phyloP scores from a whole-genome alignment of 2,113 vertebrate species.

The Gambusia holbrooki region DNA sequence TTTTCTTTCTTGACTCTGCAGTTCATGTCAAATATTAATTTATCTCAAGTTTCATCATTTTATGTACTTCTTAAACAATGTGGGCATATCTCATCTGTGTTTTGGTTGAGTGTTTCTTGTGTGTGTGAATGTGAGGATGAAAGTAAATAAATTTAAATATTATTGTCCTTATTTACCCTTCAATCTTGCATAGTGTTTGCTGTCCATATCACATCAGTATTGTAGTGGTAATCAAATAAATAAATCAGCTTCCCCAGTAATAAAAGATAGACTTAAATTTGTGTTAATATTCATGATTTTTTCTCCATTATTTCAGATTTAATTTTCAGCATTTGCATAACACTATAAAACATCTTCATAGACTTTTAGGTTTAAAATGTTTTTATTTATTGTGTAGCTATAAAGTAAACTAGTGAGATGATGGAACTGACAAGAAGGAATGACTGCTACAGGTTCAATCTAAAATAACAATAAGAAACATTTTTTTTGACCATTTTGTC shows the following conservation, averaged over 20 bases:
- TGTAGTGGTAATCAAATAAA: background rate
- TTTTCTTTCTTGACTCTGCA: constrained; percentile 8
- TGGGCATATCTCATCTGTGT: constrained; percentile 24
- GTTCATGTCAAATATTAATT: constrained; percentile 21
- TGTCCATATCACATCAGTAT: background rate
- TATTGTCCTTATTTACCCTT: background rate
- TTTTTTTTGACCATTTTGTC: no score
- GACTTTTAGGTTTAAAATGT: no score
- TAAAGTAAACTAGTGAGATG: no score
- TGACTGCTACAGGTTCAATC: background rate
- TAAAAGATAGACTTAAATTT: background rate
- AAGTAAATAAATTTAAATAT: constrained; percentile 3
- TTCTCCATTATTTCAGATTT: no score
- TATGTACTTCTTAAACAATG: constrained; percentile 43
- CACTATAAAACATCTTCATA: no score
- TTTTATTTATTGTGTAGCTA: no score
- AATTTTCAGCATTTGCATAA: no score
- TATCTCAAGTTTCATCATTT: constrained; percentile 25
- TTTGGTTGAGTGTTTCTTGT: constrained; percentile 7
- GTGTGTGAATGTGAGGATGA: constrained; percentile 15
- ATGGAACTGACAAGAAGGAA: no score
- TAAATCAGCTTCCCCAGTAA: background rate
- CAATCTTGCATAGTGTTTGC: background rate
- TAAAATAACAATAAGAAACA: background rate
- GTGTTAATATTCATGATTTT: no score